phyloP scores from a whole-genome alignment of 2,113 vertebrate species.

The Drymodes brunneopygia region DNA sequence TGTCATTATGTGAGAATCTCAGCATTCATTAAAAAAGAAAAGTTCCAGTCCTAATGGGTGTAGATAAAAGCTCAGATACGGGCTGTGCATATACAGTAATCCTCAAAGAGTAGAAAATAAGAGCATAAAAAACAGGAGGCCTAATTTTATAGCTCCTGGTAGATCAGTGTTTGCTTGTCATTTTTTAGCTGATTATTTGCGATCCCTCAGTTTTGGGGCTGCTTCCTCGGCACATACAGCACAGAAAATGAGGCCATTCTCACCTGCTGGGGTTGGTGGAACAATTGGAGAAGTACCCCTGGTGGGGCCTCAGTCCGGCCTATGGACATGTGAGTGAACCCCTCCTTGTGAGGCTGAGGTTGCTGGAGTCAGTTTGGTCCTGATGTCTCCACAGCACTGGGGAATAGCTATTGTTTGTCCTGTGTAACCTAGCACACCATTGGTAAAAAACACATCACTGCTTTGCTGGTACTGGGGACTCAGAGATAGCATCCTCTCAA shows the following conservation, averaged over 20 bases:
- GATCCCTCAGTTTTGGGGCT: neutral
- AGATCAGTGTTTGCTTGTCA: neutral
- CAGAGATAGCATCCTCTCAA: neutral
- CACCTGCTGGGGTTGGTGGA: neutral
- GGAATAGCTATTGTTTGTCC: neutral
- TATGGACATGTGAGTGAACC: neutral
- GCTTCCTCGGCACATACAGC: neutral
- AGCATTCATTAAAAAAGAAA: slow-evolving; percentile 23
- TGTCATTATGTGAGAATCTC: slow-evolving; percentile 44
- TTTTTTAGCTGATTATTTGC: neutral
- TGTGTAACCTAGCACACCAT: fast-evolving
- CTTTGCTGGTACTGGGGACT: neutral
- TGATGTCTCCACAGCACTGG: neutral
- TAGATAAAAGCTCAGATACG: slow-evolving; percentile 37
- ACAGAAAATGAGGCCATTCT: neutral
- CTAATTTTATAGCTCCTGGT: neutral
- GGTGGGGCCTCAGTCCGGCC: neutral
- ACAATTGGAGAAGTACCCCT: neutral
- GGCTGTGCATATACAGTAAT: neutral
- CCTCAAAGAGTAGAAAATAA: slow-evolving; percentile 9
- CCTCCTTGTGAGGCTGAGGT: neutral
- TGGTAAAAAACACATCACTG: neutral
- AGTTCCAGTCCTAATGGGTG: slow-evolving; percentile 18
- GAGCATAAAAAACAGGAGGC: neutral
- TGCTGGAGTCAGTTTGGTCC: neutral